These are phyloP conservation scores for Thyatira batis DNA, from an alignment of 2,888 invertebrate genomes.

Conservation along the genomic window DNA sequence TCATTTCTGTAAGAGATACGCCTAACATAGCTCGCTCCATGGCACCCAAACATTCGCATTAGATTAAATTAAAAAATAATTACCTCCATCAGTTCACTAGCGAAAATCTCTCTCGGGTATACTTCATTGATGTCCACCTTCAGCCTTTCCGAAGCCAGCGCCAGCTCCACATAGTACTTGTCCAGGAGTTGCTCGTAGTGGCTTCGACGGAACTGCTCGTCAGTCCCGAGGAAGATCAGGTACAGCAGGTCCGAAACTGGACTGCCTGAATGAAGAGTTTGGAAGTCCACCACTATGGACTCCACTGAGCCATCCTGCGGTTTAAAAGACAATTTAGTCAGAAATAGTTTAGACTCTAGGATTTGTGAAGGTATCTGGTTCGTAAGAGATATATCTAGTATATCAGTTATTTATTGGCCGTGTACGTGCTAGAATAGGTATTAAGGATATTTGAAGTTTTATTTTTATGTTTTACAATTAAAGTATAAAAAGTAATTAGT, in stretches of 20 bases:
- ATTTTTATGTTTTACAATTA: too few relatives aligned
- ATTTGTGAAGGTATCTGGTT: too few relatives aligned
- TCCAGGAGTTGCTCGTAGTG: constrained; percentile 41
- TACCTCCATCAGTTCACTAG: constrained; percentile 44
- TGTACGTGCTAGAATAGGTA: too few relatives aligned
- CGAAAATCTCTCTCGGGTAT: constrained; percentile 44
- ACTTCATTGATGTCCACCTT: constrained; percentile 35
- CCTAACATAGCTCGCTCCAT: too few relatives aligned
- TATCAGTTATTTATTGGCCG: too few relatives aligned
- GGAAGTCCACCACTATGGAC: constrained; percentile 47
- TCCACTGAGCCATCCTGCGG: constrained; percentile 30
- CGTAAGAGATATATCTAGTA: too few relatives aligned
- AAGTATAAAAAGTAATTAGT: too few relatives aligned
- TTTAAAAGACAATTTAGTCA: neutral
- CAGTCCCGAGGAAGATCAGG: constrained; percentile 49
- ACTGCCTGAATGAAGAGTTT: constrained; percentile 46
- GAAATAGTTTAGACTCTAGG: too few relatives aligned
- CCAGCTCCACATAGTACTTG: constrained; percentile 41
- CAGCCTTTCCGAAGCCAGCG: constrained; percentile 28
- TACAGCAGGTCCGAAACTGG: constrained; percentile 47
- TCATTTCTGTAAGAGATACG: too few relatives aligned
- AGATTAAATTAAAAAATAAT: too few relatives aligned
- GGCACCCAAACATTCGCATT: too few relatives aligned
- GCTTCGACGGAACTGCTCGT: constrained; percentile 44
- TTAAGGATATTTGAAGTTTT: too few relatives aligned